Base-by-base conservation (phyloP, 2,888 invertebrate genomes). In the Tetropium fuscum region DNA sequence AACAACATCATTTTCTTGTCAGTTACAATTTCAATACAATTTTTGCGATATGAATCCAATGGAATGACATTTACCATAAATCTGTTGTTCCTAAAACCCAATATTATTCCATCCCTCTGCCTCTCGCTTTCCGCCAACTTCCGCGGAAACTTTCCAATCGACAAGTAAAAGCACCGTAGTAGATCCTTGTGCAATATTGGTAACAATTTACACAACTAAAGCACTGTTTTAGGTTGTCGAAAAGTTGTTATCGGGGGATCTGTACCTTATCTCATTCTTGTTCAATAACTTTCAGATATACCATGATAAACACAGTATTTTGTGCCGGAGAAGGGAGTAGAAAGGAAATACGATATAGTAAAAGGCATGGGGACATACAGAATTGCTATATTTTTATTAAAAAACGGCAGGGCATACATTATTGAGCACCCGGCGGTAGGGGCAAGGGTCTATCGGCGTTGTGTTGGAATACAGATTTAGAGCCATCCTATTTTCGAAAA, bases 161-260 rank as follows among this genome's bases (percentile, higher is more conserved):
- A n/a, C n/a, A n/a, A 48, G 20, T 22, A 13, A 13, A 13, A 30
- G 19, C 11, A 16, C 11, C 25, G 13, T 36, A 22, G 48, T 48
- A 48, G 48, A 48, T 48, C 48, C 36, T 36, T 48, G 15, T 22
- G 32, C 22, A 48, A 36, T 48, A 48, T 36, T 22, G 48, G 34
- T 7, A 48, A 36, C 48, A 36, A 48, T 48, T 48, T 36, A 34
- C 36, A 48, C 34, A 48, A 34, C 36, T 34, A 15, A 15, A 20
- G 36, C 48, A 20, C 13, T 48, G 22, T 36, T 44, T 16, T 16
- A 36, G 48, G 48, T 15, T 16, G 36, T 1, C 19, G 15, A 48
- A 48, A 48, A 48, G 48, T 36, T 48, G 36, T 48, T 36, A 48
- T 48, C 48, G 11, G 48, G 48, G 36, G 36, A 48, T 48, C 48